Base-by-base conservation (phyloP, 30 jellyfish, hydroid and myxozoan genomes). In the Hydractinia echinata region DNA sequence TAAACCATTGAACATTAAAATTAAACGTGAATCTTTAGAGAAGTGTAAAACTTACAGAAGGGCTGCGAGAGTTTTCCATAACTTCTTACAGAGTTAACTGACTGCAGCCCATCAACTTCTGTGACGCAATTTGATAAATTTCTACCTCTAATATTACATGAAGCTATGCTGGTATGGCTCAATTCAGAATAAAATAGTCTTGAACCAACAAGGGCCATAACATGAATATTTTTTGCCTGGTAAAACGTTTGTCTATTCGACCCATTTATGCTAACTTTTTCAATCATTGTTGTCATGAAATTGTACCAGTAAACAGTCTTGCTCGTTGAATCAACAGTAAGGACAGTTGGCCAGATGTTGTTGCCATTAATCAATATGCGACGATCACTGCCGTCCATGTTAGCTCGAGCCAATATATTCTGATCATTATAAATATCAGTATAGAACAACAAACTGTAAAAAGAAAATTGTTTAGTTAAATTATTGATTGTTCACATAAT, bases 321-420 rank as follows among this genome's bases (percentile, higher is more conserved):
- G 9, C 84, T 67, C 4, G 48, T 67, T 61, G 77, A 73, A 53
- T 85, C 96, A 44, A 92, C 84, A 21, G 95, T 81, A 66, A 89
- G 72, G 21, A 86, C 81, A 74, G 83, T 86, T 4, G 96, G 98
- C 87, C 89, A 81, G 11, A 74, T 83, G 13, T 86, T 84, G 79
- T 87, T 87, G 20, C 76, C 70, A 50, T 60, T 73, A 6, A 86
- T 68, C 67, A 92, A 49, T 7, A 82, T 66, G 50, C 55, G 60
- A 53, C 77, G 91, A 60, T 87, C 88, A 13, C 87, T 82, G 55
- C 98, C 98, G 80, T 92, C 98, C 98, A 92, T 92, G 58, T 87
- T 76, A 48, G 86, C 88, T 11, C 95, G 86, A 76, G 83, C 86
- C 21, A 92, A 84, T 30, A 30, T 30, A 85, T 83, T 84, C 4